Percentiles rank a stretch among this genome's conserved stretches.
These are phyloP conservation scores for Procavia capensis DNA, from an alignment of 2,113 vertebrate genomes.

Conservation along the genomic window DNA sequence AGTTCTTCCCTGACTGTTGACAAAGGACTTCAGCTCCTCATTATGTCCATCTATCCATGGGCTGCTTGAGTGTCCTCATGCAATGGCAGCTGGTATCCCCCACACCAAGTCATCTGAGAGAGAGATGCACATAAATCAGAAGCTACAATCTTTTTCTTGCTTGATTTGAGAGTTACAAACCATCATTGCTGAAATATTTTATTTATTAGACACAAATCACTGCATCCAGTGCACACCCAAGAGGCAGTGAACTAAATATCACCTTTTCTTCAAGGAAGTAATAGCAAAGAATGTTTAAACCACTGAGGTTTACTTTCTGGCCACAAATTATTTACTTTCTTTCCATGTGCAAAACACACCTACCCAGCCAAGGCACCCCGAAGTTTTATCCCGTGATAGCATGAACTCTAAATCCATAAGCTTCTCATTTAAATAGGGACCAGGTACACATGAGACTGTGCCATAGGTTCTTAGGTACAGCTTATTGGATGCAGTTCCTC, in stretches of 20 bases:
- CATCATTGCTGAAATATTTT: neutral
- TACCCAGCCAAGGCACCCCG: rapidly evolving
- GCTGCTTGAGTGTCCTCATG: neutral
- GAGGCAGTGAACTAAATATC: neutral
- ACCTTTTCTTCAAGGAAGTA: neutral
- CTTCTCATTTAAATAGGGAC: neutral
- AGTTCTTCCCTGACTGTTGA: neutral
- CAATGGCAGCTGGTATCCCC: no score
- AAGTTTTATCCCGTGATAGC: neutral
- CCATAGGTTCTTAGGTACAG: neutral
- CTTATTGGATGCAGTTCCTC: neutral
- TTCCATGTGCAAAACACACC: neutral
- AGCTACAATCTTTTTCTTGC: neutral
- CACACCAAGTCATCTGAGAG: neutral
- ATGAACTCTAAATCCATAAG: neutral
- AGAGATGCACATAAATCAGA: neutral
- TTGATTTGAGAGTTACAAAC: neutral
- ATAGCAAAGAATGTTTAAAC: neutral
- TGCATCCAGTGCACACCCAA: neutral
- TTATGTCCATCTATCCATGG: no score
- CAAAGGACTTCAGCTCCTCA: no score
- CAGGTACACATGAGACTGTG: no score
- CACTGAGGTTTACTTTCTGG: neutral
- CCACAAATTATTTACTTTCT: neutral
- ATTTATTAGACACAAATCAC: neutral